Conservation (phyloP, 2,113 vertebrate species). For the Dendropsophus ebraccatus region DNA sequence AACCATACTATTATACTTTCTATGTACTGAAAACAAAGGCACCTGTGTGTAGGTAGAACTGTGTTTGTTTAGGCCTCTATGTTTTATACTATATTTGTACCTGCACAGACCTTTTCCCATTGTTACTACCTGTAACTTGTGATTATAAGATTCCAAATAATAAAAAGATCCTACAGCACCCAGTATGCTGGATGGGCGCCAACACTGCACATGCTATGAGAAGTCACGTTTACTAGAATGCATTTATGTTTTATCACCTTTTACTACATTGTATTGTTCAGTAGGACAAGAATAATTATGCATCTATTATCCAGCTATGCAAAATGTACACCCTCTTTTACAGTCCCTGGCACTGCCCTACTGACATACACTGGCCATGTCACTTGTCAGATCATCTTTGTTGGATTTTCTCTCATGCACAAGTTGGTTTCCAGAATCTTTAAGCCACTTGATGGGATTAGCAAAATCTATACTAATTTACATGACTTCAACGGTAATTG, state of each 20-base stretch:
- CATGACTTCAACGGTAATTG: constrained; percentile 19
- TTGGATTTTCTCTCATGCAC: constrained; percentile 8
- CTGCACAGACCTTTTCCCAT: background rate
- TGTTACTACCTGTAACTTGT: background rate
- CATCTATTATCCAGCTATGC: background rate
- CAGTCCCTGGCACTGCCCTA: background rate
- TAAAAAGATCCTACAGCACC: background rate
- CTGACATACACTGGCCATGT: background rate
- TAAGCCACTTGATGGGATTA: constrained; percentile 45
- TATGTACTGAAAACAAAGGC: background rate
- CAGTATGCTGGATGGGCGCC: background rate
- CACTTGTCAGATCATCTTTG: background rate
- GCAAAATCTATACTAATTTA: constrained; percentile 44
- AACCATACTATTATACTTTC: background rate
- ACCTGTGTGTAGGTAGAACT: background rate
- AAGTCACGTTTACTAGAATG: background rate
- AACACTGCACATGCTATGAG: background rate
- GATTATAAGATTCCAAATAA: background rate
- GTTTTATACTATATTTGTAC: background rate
- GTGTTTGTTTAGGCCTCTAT: background rate
- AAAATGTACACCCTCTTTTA: background rate
- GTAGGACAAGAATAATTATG: background rate
- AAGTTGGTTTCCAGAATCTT: constrained; percentile 29
- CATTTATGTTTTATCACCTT: background rate
- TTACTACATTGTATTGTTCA: background rate